Percentiles rank a stretch among this genome's conserved stretches.
phyloP scores from a whole-genome alignment of 2,113 vertebrate genomes.

The Monarcha castaneiventris region DNA sequence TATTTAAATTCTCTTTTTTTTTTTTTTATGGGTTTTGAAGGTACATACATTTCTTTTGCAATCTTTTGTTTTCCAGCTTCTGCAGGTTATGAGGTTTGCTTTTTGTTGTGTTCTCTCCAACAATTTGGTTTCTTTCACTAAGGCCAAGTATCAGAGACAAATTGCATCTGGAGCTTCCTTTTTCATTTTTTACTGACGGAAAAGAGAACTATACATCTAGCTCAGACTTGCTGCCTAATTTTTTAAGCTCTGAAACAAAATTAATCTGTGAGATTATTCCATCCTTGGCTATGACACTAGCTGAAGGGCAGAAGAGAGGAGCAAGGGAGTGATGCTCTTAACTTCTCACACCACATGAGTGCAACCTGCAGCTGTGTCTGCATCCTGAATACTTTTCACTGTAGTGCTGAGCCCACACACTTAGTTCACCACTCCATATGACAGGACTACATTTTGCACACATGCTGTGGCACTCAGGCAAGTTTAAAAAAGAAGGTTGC shows the following conservation, averaged over 20 bases:
- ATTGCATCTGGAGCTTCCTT: not conserved
- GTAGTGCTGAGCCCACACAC: not conserved
- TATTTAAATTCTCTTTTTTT: not conserved
- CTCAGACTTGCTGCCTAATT: not conserved
- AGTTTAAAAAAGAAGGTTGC: not conserved
- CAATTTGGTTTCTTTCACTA: not conserved
- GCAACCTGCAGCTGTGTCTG: rapidly evolving
- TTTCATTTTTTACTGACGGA: not conserved
- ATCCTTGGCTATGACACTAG: not conserved
- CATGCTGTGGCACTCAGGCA: not conserved
- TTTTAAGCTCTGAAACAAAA: not conserved
- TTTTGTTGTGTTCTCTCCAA: not conserved
- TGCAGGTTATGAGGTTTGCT: not conserved
- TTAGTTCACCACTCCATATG: rapidly evolving
- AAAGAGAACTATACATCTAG: not conserved
- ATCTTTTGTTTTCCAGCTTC: not conserved
- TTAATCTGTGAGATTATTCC: not conserved
- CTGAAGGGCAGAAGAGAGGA: not conserved
- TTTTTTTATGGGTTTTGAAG: not conserved
- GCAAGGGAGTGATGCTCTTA: not conserved
- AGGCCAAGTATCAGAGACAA: not conserved
- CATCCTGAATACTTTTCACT: not conserved
- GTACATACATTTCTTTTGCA: not conserved
- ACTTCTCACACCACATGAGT: not conserved
- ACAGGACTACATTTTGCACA: not conserved